Base-by-base conservation (phyloP, 2,888 invertebrate genomes). In the Thymelicus lineola region DNA sequence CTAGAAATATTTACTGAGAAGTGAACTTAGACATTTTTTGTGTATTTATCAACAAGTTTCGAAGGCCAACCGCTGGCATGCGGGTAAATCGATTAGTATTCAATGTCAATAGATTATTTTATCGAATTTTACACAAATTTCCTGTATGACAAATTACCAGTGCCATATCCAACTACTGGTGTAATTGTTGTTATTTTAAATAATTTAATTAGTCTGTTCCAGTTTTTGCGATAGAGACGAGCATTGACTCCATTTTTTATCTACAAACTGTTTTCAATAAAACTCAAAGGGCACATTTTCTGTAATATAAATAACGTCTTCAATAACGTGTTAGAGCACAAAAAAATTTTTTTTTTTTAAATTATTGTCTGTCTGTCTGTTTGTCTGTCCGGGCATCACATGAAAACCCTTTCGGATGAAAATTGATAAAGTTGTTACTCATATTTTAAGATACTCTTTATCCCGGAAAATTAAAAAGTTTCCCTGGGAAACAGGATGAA, bases 1-100 rank as follows among this genome's bases (percentile, higher is more conserved):
- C 7, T 17, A 17, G 20, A 53, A 53, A 20, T 6, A 12, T 20
- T 45, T 62, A 50, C 14, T 53, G 10, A 20, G 10, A 64, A 10
- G 42, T 42, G 64, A 64, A 64, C 57, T 35, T 65, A 57, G 65
- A 65, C 65, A 64, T 65, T 57, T 59, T 63, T 66, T 66, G 48
- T 15, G 14, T 66, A 50, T 66, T 69, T 38, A 64, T 53, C 42
- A 50, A 66, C 53, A 36, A 59, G 55, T 63, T 42, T 17, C 35
- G 42, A 66, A 73, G 73, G 73, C 48, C 66, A 46, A 59, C 72
- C 28, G 61, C 55, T 50, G 28, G 60, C 55, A 63, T 61, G 64
- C 67, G 28, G 66, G 50, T 12, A 58, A 55, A 66, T 50, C 36
- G 17, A 73, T 73, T 69, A 66, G 50, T 59, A 73, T 73, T 73